Percentiles rank a stretch among this genome's conserved stretches.
phyloP scores from a whole-genome alignment of 2,888 invertebrate species.

The Mongoloraphidia duomilia region DNA sequence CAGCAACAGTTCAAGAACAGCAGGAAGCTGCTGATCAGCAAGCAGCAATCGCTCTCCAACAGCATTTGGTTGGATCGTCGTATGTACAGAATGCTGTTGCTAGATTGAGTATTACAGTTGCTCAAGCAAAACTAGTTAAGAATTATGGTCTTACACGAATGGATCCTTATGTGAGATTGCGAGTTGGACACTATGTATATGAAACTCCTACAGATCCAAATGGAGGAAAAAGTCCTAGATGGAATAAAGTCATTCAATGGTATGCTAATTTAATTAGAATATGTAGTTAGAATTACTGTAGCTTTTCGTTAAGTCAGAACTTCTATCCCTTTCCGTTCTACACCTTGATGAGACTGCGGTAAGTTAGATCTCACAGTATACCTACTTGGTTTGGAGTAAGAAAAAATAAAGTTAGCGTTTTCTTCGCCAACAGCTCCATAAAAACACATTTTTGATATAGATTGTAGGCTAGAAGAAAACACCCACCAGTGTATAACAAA shows the following conservation, averaged over 20 bases:
- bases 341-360: too few species aligned
- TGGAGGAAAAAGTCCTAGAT: constrained; percentile 87
- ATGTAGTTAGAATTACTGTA: neutral
- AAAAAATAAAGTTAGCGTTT: too few species aligned
- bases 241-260: constrained; percentile 93
- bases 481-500: too few species aligned
- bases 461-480: too few species aligned
- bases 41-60: constrained; percentile 57
- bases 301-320: neutral
- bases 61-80: constrained; percentile 37
- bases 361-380: too few species aligned
- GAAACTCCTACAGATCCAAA: constrained; percentile 92
- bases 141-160: constrained; percentile 91
- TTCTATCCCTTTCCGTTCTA: too few species aligned
- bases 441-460: too few species aligned
- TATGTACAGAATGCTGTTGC: constrained; percentile 42
- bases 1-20: constrained; percentile 43
- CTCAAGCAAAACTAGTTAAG: constrained; percentile 82
- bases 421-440: too few species aligned
- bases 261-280: constrained; percentile 27
- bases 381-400: too few species aligned
- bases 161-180: constrained; percentile 89
- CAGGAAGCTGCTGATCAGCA: constrained; percentile 67
- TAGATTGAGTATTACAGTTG: constrained; percentile 70
- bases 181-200: constrained; percentile 87